These are phyloP conservation scores for Cactoblastis cactorum DNA, from an alignment of 2,888 invertebrate species.

Conservation along the genomic window DNA sequence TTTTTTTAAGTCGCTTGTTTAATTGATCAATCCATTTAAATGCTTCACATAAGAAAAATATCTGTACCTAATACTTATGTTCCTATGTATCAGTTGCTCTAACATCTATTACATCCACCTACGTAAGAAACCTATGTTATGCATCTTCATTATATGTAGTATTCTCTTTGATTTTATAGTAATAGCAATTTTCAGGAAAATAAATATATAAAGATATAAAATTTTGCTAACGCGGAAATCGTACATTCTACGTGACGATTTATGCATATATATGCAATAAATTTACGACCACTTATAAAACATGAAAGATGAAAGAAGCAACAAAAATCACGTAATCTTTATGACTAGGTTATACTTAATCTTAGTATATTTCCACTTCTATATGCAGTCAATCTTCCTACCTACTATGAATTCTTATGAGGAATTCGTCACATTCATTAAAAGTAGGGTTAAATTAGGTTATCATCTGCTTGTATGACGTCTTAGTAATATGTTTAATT, in stretches of 20 bases:
- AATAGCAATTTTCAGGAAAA: too few relatives aligned
- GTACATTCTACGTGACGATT: background rate
- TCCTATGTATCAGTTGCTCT: too few relatives aligned
- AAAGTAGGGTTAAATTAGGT: slow-evolving; percentile 24
- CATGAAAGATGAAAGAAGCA: slow-evolving; percentile 1
- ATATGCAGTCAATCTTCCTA: background rate
- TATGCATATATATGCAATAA: slow-evolving; percentile 9
- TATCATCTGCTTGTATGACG: slow-evolving; percentile 22
- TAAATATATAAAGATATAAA: background rate
- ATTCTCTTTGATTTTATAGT: too few relatives aligned
- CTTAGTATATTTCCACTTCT: slow-evolving; percentile 3
- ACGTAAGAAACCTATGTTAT: too few relatives aligned
- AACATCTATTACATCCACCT: too few relatives aligned
- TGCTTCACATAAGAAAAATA: too few relatives aligned
- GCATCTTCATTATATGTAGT: too few relatives aligned
- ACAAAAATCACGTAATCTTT: slow-evolving; percentile 8
- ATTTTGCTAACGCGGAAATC: background rate
- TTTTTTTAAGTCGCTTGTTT: too few relatives aligned
- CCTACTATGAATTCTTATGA: slow-evolving; percentile 1
- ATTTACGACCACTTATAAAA: background rate
- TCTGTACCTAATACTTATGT: too few relatives aligned
- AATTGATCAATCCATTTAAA: too few relatives aligned
- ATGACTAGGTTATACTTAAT: background rate
- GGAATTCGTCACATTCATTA: slow-evolving; percentile 18
- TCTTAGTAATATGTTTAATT: background rate